These are phyloP conservation scores for Spodoptera litura DNA, from an alignment of 1,140 invertebrate genomes.

Conservation along the genomic window DNA sequence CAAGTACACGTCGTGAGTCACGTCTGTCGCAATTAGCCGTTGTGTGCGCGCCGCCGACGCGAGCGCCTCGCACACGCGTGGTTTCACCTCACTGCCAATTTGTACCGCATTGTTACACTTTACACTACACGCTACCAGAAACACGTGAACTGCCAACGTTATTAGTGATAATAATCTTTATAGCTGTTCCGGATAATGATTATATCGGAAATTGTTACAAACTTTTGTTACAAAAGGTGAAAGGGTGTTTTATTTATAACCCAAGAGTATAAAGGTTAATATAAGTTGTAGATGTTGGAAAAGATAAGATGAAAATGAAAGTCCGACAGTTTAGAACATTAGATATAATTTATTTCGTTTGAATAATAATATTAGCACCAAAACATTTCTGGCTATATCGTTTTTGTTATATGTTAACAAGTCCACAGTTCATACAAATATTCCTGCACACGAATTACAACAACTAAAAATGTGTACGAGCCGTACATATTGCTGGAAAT, in stretches of 20 bases:
- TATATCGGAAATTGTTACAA: slow-evolving; percentile 1
- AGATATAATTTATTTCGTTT: not conserved
- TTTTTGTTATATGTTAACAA: too few species aligned
- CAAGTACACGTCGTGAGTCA: slow-evolving; percentile 42
- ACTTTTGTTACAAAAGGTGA: not conserved
- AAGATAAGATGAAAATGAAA: slow-evolving; percentile 9
- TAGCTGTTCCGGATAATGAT: slow-evolving; percentile 29
- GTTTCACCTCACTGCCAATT: slow-evolving; percentile 53
- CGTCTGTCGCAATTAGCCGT: slow-evolving; percentile 51
- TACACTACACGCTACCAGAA: slow-evolving; percentile 37
- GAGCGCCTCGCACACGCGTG: slow-evolving; percentile 50
- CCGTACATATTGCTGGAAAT: not conserved
- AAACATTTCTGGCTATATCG: too few species aligned
- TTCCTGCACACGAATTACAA: too few species aligned
- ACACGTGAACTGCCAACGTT: slow-evolving; percentile 22
- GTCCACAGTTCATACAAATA: too few species aligned
- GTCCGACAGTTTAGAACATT: not conserved
- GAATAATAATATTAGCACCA: too few species aligned
- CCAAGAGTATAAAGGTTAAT: not conserved
- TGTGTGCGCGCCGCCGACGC: slow-evolving; percentile 46
- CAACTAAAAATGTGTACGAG: too few species aligned
- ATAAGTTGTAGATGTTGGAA: slow-evolving; percentile 15
- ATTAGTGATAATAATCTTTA: slow-evolving; percentile 31
- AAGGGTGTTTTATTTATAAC: slow-evolving; percentile 16
- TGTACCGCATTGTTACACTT: slow-evolving; percentile 55